Evolutionary conservation across 2,797 vertebrate genomes (phyloP), one percentile per base, ranked within the genome.

Genomic region (Sciaenops ocellatus): DNA sequence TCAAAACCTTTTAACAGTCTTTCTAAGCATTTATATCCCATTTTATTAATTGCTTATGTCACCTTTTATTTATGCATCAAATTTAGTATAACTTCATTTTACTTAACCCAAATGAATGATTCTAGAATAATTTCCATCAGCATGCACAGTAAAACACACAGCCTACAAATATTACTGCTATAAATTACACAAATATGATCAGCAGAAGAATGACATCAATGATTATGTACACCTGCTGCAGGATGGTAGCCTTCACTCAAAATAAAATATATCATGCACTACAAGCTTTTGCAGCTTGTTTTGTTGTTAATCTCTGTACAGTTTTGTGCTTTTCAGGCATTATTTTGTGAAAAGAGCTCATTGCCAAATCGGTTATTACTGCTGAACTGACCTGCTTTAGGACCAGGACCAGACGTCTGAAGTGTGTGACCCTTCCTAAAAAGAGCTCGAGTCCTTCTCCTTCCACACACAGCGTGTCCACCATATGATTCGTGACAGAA

Each of bases 341-440:
- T 8, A 44, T 51, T 42, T 52, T 20, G 5, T 47, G 28, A 50
- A 22, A 46, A 9, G 10, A 46, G 0, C 6, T 57, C 10, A 0
- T 41, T 3, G 13, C 11, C 59, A 24, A 46, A 0, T 13, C 52
- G n/a, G 2, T 59, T 54, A 16, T 30, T 66, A 20, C 28, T 54
- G 56, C 34, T 72, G 51, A 76, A 84, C 87, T 81, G 54, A 89
- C 85, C 87, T 83, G 69, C 26, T 79, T 79, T 3, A n/a, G 57
- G 72, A 68, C 30, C 15, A 9, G 30, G 13, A 48, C 38, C 46
- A 48, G 30, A 42, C 17, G 13, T 66, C 77, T 26, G 4, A 38
- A 16, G 34, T 11, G 17, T 8, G 34, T 16, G 0, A 73, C 26
- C 5, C 22, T 62, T 76, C 67, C 72, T 65, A 46, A 47, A 72